A percentile compares a stretch with the other conserved stretches of the same genome.
These are phyloP conservation scores for Platycercus adscitus DNA, from an alignment of 2,113 vertebrate species.

Conservation along the genomic window DNA sequence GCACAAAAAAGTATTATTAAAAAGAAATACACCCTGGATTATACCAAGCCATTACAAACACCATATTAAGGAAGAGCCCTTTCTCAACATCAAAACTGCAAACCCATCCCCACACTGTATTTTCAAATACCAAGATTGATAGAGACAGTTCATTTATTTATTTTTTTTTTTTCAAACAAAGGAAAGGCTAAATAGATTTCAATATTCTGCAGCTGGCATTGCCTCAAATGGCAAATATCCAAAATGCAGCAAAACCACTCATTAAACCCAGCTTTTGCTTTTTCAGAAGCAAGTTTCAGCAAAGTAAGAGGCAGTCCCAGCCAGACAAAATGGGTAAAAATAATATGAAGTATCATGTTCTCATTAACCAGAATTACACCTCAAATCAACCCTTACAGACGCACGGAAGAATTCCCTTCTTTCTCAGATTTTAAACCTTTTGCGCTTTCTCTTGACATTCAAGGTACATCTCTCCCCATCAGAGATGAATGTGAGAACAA, in stretches of 20 bases:
- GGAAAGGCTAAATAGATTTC: not conserved
- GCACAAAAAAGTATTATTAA: not conserved
- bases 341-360: not conserved
- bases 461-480: not conserved
- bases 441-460: not conserved
- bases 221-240: not conserved
- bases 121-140: not conserved
- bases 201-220: not conserved
- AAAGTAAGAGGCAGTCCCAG: not conserved
- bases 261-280: not conserved
- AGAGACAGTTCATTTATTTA: not conserved
- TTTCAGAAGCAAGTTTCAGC: not conserved
- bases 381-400: not conserved
- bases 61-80: not conserved
- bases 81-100: not conserved
- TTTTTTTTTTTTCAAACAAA: not conserved
- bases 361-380: not conserved
- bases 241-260: not conserved
- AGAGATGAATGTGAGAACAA: not conserved
- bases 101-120: not conserved
- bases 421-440: not conserved
- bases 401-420: not conserved
- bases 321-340: not conserved
- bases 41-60: not conserved
- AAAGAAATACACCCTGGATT: not conserved